These are phyloP conservation scores for Myotis brandtii DNA, from an alignment of 2,113 vertebrate species.

Conservation along the genomic window DNA sequence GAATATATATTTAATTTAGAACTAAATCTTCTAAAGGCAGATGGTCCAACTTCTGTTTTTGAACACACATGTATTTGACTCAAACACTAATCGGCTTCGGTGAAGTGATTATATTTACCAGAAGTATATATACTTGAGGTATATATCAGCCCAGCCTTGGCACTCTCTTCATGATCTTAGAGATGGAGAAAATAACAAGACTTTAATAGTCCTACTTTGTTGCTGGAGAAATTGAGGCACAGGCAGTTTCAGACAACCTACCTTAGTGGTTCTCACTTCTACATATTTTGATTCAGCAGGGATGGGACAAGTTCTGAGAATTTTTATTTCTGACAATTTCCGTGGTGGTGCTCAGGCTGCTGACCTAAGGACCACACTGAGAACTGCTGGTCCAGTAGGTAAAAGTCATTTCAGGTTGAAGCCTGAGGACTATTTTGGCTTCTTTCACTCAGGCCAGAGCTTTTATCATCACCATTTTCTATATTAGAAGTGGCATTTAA, in stretches of 20 bases:
- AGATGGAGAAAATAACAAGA: neutral
- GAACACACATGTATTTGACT: neutral
- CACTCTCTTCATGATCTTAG: conserved; percentile 3
- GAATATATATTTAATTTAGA: conserved; percentile 40
- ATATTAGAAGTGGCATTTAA: neutral
- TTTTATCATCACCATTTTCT: neutral
- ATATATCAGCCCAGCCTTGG: neutral
- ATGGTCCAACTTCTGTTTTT: neutral
- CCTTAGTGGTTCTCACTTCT: neutral
- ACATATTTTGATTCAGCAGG: neutral
- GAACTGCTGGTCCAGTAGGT: neutral
- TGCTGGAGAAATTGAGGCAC: conserved; percentile 25
- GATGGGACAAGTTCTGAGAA: neutral
- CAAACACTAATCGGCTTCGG: neutral
- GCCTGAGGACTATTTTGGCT: neutral
- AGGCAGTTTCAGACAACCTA: neutral
- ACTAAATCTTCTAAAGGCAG: neutral
- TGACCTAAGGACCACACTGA: neutral
- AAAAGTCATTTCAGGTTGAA: conserved; percentile 36
- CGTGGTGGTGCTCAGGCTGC: neutral
- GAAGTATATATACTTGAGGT: neutral
- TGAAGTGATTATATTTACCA: neutral
- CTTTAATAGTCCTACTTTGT: neutral
- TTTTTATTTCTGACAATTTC: neutral
- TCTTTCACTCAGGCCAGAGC: neutral